phyloP scores from a whole-genome alignment of 2,888 invertebrate species.

The Busseola fusca region DNA sequence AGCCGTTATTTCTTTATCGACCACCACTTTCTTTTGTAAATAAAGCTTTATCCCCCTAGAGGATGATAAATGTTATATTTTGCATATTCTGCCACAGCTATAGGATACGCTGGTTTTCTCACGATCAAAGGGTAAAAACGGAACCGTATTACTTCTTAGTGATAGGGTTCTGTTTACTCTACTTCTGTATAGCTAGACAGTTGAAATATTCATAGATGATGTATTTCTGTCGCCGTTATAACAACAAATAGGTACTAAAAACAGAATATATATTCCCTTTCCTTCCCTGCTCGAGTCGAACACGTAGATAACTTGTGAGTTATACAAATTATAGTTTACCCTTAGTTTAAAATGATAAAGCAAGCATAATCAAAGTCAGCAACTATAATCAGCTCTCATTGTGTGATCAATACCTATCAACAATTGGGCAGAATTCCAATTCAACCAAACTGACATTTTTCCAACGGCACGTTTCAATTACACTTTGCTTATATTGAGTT shows the following conservation, averaged over 20 bases:
- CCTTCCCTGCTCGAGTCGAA: too few relatives aligned
- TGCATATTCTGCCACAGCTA: not conserved
- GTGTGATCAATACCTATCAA: constrained; percentile 6
- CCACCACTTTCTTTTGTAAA: not conserved
- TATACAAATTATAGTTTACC: not conserved
- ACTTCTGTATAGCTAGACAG: too few relatives aligned
- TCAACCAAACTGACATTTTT: constrained; percentile 17
- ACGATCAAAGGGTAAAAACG: too few relatives aligned
- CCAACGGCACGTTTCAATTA: constrained; percentile 19
- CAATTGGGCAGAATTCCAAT: constrained; percentile 18
- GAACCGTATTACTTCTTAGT: too few relatives aligned
- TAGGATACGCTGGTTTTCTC: not conserved
- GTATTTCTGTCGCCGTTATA: too few relatives aligned
- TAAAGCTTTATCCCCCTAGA: not conserved
- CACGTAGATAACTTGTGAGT: not conserved
- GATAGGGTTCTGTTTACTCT: too few relatives aligned
- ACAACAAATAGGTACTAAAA: too few relatives aligned
- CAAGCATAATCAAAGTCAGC: not conserved
- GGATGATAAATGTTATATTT: not conserved
- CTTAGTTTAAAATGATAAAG: not conserved
- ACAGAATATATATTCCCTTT: too few relatives aligned
- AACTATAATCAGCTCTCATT: constrained; percentile 13
- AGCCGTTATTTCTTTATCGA: not conserved
- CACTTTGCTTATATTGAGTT: constrained; percentile 4
- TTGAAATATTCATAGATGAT: too few relatives aligned